Evolutionary conservation across 2,888 invertebrate genomes (phyloP).

Genomic region (Sphinx pinastri): DNA sequence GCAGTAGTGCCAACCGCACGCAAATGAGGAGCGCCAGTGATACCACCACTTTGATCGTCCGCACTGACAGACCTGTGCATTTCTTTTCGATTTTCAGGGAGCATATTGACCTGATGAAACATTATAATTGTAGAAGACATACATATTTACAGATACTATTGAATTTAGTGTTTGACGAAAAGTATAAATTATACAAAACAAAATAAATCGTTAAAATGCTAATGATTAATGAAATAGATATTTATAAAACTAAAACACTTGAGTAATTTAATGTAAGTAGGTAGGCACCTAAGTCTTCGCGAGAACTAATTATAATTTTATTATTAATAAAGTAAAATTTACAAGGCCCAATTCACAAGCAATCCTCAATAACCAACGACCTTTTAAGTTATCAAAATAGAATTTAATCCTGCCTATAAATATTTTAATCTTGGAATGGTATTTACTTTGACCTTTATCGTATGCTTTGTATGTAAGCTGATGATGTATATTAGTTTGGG

Average conservation of each 20-base stretch:
- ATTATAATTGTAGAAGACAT: not conserved
- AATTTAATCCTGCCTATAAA: constrained; percentile 6
- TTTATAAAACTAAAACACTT: no score
- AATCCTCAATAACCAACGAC: constrained; percentile 24
- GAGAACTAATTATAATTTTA: no score
- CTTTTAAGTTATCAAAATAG: constrained; percentile 30
- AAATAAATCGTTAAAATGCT: no score
- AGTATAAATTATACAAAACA: no score
- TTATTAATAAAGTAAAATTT: no score
- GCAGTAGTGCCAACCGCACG: constrained; percentile 88
- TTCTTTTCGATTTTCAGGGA: constrained; percentile 73
- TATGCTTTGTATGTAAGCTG: constrained; percentile 23
- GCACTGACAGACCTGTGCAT: constrained; percentile 82
- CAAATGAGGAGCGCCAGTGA: constrained; percentile 87
- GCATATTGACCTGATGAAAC: constrained; percentile 59
- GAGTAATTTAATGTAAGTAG: no score
- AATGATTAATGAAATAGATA: no score
- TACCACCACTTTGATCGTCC: constrained; percentile 86
- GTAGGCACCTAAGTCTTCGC: no score
- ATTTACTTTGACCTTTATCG: constrained; percentile 16
- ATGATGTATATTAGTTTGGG: no score
- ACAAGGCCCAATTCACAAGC: no score
- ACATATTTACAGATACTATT: no score
- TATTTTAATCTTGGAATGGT: constrained; percentile 3
- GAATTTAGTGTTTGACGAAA: no score